Conservation (phyloP, 2,113 vertebrate genomes). For the Camelus bactrianus region DNA sequence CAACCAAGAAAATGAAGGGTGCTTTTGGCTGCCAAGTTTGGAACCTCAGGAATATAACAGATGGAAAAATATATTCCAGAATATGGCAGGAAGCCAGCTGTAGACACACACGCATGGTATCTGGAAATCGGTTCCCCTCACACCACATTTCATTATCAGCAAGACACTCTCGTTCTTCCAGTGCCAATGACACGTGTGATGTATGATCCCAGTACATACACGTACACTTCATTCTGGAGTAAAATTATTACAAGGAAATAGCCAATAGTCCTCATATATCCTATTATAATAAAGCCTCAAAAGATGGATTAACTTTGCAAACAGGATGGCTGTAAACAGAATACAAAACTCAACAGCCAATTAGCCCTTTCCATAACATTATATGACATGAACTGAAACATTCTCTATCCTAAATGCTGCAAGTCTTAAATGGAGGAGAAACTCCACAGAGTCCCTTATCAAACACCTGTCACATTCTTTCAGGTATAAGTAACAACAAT, state of each 20-base stretch:
- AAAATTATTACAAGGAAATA: conserved; percentile 58
- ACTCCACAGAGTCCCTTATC: conserved; percentile 56
- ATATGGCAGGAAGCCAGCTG: conserved; percentile 16
- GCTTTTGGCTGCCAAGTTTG: background rate
- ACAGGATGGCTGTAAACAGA: conserved; percentile 56
- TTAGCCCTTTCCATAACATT: conserved; percentile 46
- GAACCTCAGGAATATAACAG: background rate
- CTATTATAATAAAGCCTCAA: conserved; percentile 60
- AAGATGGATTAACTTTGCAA: conserved; percentile 51
- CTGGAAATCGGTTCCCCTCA: conserved; percentile 11
- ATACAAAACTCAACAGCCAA: conserved; percentile 65
- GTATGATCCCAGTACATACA: background rate
- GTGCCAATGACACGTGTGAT: background rate
- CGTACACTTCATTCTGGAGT: background rate
- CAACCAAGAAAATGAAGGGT: conserved; percentile 40
- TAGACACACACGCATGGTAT: background rate
- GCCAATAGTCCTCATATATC: background rate
- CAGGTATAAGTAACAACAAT: conserved; percentile 64
- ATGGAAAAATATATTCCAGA: background rate
- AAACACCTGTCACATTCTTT: conserved; percentile 69
- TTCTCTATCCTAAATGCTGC: conserved; percentile 48
- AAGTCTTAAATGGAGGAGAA: conserved; percentile 54
- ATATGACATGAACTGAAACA: conserved; percentile 37
- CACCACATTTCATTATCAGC: background rate
- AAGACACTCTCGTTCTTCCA: background rate